These are phyloP conservation scores for Polydrusus tereticollis DNA, from an alignment of 2,888 invertebrate genomes.

Conservation along the genomic window DNA sequence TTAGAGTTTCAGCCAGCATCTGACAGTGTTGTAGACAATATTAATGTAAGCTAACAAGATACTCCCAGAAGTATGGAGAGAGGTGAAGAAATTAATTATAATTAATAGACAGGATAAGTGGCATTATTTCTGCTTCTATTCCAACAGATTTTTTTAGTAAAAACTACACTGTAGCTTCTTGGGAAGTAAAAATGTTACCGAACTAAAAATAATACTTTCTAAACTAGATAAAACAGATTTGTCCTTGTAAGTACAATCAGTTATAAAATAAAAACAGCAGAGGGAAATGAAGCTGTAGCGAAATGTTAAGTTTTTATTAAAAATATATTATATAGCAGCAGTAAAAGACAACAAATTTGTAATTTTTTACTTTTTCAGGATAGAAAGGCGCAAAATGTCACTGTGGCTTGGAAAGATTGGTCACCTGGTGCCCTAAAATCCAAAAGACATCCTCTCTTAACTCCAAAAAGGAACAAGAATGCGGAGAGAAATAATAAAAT, in stretches of 20 bases:
- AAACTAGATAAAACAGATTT: too few relatives aligned
- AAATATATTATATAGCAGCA: background rate
- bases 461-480: background rate
- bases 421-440: background rate
- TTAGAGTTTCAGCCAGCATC: background rate
- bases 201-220: too few relatives aligned
- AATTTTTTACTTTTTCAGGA: background rate
- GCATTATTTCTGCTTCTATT: too few relatives aligned
- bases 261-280: too few relatives aligned
- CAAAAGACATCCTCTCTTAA: background rate
- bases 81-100: too few relatives aligned
- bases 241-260: too few relatives aligned
- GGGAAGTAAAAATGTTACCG: too few relatives aligned
- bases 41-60: background rate
- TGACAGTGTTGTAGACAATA: background rate
- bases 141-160: too few relatives aligned
- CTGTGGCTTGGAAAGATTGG: background rate
- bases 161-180: too few relatives aligned
- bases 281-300: background rate
- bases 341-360: background rate
- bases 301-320: background rate
- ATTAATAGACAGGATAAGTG: too few relatives aligned
- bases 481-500: background rate
- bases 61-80: background rate
- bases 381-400: background rate